Conservation (phyloP, 2,113 vertebrate genomes). For the Tragelaphus strepsiceros region DNA sequence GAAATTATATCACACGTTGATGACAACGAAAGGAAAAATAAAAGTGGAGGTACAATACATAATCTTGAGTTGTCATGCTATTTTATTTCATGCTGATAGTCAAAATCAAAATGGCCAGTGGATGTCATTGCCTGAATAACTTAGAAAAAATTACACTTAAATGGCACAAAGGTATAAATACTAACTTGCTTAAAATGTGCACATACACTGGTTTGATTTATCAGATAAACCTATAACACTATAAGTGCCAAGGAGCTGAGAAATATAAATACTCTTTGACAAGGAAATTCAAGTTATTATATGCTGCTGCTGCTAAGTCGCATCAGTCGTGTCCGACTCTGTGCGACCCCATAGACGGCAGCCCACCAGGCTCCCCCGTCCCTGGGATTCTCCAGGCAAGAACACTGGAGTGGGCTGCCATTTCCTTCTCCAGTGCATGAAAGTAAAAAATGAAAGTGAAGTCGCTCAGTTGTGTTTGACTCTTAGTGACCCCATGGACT, state of each 20-base stretch:
- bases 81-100: background rate
- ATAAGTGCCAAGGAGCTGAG: background rate
- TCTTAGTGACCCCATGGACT: too few species aligned
- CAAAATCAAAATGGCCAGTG: background rate
- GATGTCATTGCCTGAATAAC: background rate
- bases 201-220: background rate
- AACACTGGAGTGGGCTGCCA: too few species aligned
- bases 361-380: too few species aligned
- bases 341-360: too few species aligned
- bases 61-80: background rate
- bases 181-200: background rate
- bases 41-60: background rate
- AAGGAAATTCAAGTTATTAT: background rate
- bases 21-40: slow-evolving; percentile 15
- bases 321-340: too few species aligned
- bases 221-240: background rate
- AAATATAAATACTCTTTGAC: background rate
- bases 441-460: too few species aligned
- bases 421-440: too few species aligned
- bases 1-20: background rate
- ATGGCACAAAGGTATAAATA: background rate
- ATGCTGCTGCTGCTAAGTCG: too few species aligned
- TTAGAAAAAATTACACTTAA: background rate
- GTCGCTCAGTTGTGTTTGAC: too few species aligned
- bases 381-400: too few species aligned